Percentiles rank a stretch among this genome's conserved stretches.
phyloP scores from a whole-genome alignment of 2,888 invertebrate genomes.

The Drosophila engyochracea region DNA sequence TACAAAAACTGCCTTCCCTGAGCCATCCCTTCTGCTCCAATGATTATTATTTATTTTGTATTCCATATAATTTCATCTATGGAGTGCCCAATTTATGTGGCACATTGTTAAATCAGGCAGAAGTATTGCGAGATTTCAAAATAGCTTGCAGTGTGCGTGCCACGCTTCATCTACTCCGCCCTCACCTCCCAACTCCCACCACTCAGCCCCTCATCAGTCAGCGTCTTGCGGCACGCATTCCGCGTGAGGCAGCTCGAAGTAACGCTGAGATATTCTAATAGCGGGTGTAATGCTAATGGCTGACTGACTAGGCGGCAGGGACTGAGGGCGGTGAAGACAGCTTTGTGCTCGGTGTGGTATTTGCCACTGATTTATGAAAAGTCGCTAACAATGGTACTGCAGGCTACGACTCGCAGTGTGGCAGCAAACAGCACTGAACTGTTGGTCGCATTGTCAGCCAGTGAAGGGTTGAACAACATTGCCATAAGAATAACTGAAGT shows the following conservation, averaged over 20 bases:
- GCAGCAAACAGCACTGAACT: neutral
- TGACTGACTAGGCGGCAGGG: conserved; percentile 24
- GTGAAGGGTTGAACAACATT: neutral
- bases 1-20: neutral
- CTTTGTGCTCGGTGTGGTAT: conserved; percentile 35
- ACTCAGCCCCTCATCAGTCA: neutral
- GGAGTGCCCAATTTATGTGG: conserved; percentile 47
- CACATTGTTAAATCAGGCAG: conserved; percentile 74
- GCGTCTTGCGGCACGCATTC: conserved; percentile 11
- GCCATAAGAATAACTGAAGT: neutral
- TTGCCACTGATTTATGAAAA: conserved; percentile 70
- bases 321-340: neutral
- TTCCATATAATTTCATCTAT: conserved; percentile 46
- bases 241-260: conserved; percentile 51
- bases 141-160: conserved; percentile 66
- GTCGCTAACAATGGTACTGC: conserved; percentile 20
- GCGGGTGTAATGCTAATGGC: conserved; percentile 79
- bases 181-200: neutral
- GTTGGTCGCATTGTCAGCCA: neutral
- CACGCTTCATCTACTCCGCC: conserved; percentile 8
- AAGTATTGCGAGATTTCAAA: conserved; percentile 72
- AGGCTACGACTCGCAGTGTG: conserved; percentile 10
- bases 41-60: conserved; percentile 67
- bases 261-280: conserved; percentile 77
- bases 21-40: conserved; percentile 1